phyloP scores from a whole-genome alignment of 2,797 vertebrate species.

The Natrix natrix region DNA sequence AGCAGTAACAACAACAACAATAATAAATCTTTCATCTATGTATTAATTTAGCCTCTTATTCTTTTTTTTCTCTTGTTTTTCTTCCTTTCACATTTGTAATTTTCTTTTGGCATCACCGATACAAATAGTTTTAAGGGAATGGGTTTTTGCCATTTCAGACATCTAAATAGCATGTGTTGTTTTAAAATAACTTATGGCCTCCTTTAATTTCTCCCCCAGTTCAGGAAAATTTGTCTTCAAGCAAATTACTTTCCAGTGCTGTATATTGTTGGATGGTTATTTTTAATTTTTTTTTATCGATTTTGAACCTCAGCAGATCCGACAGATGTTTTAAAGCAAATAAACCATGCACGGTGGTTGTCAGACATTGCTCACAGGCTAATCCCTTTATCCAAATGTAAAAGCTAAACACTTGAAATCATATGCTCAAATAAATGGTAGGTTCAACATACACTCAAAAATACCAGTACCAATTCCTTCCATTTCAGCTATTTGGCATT shows the following conservation, averaged over 20 bases:
- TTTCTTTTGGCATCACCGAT: slow-evolving; percentile 37
- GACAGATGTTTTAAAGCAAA: slow-evolving; percentile 66
- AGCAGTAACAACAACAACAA: neutral
- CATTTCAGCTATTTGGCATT: slow-evolving; percentile 9
- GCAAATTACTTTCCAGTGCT: slow-evolving; percentile 23
- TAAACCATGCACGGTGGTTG: slow-evolving; percentile 46
- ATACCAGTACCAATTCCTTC: slow-evolving; percentile 34
- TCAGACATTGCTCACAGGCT: slow-evolving; percentile 61
- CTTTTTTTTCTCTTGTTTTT: slow-evolving; percentile 5
- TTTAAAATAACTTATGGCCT: slow-evolving; percentile 8
- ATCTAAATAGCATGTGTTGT: slow-evolving; percentile 30
- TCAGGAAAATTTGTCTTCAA: slow-evolving; percentile 41
- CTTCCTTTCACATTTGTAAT: slow-evolving; percentile 40
- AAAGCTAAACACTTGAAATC: slow-evolving; percentile 61
- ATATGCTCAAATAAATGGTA: slow-evolving; percentile 48
- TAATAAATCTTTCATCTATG: slow-evolving; percentile 7
- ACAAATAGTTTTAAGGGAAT: slow-evolving; percentile 34
- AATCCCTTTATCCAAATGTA: slow-evolving; percentile 63
- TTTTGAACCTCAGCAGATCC: slow-evolving; percentile 61
- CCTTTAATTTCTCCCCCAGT: neutral
- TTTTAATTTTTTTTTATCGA: slow-evolving; percentile 38
- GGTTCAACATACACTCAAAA: slow-evolving; percentile 24
- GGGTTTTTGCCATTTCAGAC: slow-evolving; percentile 18
- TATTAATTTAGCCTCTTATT: slow-evolving; percentile 14
- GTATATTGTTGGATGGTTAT: slow-evolving; percentile 15